Evolutionary conservation across 2,113 vertebrate species (phyloP), one percentile per base, ranked within the genome.

Genomic region (Eptesicus fuscus): DNA sequence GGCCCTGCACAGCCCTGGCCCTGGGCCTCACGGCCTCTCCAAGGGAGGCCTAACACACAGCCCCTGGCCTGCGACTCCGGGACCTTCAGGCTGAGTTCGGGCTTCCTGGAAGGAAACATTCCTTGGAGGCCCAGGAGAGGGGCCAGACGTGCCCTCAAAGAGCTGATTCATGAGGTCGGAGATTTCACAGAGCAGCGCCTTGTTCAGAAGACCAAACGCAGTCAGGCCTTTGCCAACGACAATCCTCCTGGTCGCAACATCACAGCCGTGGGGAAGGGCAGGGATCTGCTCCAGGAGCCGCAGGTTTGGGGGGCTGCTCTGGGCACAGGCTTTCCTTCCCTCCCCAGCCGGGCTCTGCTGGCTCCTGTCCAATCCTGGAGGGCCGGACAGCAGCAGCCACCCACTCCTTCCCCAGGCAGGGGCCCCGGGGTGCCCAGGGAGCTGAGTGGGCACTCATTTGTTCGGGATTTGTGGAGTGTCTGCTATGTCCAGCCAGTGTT

Each of bases 161-260:
- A 74, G 49, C 86, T 44, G 44, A 93, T 93, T 95, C 92, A 93
- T 11, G n/a, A 47, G 44, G 40, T 35, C 79, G 88, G 61, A 83
- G 82, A 84, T 56, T 76, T 79, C 90, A 94, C 94, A 94, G 88
- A 95, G 70, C 2, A 1, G 40, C 0, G 17, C 42, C 83, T 90
- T 90, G 56, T 91, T 90, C 13, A 70, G 80, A 59, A 95, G 65
- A 83, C 49, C 40, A 20, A 73, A 65, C 22, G 53, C 67, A 73
- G 53, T 1, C 47, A 83, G 2, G 35, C 18, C 61, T 88, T 42
- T 70, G 92, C 91, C 95, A 95, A 93, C 61, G 85, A 87, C 84
- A 87, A 51, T 25, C 76, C 83, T 69, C 9, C 73, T 25, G 25
- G 9, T 63, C 49, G 88, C 90, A 53, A n/a, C 47, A 49, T 82